Conservation (phyloP, 2,888 invertebrate genomes). For the Eristalis pertinax region DNA sequence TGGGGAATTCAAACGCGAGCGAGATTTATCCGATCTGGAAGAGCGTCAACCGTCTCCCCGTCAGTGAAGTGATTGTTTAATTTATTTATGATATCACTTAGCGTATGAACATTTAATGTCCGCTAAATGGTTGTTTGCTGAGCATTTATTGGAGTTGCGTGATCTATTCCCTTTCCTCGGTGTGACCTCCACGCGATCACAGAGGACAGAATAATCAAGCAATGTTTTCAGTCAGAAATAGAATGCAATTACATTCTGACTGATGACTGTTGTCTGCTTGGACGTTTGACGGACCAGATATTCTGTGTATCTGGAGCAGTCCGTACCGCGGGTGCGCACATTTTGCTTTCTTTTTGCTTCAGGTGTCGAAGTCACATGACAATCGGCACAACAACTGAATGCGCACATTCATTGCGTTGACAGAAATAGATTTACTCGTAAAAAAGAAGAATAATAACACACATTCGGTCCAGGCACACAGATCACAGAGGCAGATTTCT, state of each 20-base stretch:
- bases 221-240: not conserved
- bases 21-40: not conserved
- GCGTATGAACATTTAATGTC: constrained; percentile 32
- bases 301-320: not conserved
- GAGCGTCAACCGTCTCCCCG: no score
- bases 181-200: not conserved
- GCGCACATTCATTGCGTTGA: not conserved
- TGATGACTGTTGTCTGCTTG: not conserved
- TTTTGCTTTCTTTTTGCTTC: not conserved
- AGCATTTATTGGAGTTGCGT: constrained; percentile 29
- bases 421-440: no score
- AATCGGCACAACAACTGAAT: no score
- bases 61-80: constrained; percentile 31
- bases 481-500: not conserved
- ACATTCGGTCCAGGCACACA: no score
- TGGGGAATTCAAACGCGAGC: not conserved
- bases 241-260: not conserved
- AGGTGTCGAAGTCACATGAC: not conserved
- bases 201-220: not conserved
- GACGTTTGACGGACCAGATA: no score
- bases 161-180: not conserved
- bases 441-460: no score
- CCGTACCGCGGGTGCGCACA: no score
- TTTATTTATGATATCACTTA: constrained; percentile 51
- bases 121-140: constrained; percentile 23